phyloP scores from a whole-genome alignment of 53 echinoderm and acorn worm species.

The Glandiceps talaboti region DNA sequence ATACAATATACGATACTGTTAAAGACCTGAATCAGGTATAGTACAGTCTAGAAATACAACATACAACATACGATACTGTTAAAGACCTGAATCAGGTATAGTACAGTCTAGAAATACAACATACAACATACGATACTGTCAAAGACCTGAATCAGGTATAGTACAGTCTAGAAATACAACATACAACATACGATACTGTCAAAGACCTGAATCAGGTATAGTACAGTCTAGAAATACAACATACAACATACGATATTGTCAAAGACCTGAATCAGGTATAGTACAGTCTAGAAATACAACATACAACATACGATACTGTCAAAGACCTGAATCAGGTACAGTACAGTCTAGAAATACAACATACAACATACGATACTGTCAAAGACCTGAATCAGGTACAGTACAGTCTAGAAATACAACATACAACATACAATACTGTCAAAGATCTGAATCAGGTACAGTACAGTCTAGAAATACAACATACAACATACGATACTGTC shows the following conservation, averaged over 20 bases:
- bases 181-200: constrained; percentile 87
- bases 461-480: constrained; percentile 27
- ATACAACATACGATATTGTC: constrained; percentile 87
- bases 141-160: constrained; percentile 78
- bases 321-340: constrained; percentile 79
- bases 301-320: constrained; percentile 57
- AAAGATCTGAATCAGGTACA: constrained; percentile 78
- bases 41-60: constrained; percentile 30
- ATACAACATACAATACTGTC: constrained; percentile 87
- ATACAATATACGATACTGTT: constrained; percentile 86
- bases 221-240: constrained; percentile 30
- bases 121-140: constrained; percentile 57
- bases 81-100: constrained; percentile 78
- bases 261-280: constrained; percentile 78
- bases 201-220: constrained; percentile 78
- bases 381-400: constrained; percentile 79
- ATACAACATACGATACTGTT: constrained; percentile 86
- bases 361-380: constrained; percentile 87
- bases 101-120: constrained; percentile 27
- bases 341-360: constrained; percentile 79
- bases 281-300: constrained; percentile 27
- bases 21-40: constrained; percentile 78
- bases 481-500: constrained; percentile 57
- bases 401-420: constrained; percentile 30
- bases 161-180: constrained; percentile 79